These are phyloP conservation scores for Platerodrilus igneus DNA, from an alignment of 2,888 invertebrate species.

Conservation along the genomic window DNA sequence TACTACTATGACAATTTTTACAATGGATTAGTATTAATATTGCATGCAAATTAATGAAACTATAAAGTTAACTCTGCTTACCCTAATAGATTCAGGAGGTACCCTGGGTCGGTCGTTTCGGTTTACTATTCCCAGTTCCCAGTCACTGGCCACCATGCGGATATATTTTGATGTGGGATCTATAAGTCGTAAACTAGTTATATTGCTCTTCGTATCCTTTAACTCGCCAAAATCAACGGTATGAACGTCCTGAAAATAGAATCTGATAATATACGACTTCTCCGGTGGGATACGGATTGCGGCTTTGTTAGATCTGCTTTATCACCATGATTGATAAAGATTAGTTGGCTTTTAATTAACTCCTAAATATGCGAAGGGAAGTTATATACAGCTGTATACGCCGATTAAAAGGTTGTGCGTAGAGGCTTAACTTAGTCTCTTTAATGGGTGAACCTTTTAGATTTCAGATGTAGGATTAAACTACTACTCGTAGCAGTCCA, in stretches of 20 bases:
- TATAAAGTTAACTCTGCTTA: too few species aligned
- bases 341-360: too few species aligned
- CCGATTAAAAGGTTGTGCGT: too few species aligned
- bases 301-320: slow-evolving; percentile 15
- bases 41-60: too few species aligned
- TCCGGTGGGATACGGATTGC: slow-evolving; percentile 8
- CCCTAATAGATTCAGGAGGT: slow-evolving; percentile 26
- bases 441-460: too few species aligned
- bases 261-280: slow-evolving; percentile 11
- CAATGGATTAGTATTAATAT: too few species aligned
- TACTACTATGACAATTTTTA: too few species aligned
- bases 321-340: slow-evolving; percentile 20
- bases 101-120: slow-evolving; percentile 25
- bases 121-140: slow-evolving; percentile 31
- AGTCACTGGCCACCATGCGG: slow-evolving; percentile 50
- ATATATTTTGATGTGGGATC: slow-evolving; percentile 53
- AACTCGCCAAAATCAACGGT: slow-evolving; percentile 57
- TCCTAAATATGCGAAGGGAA: too few species aligned
- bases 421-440: too few species aligned
- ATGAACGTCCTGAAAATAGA: slow-evolving; percentile 54
- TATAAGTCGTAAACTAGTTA: slow-evolving; percentile 64
- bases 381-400: too few species aligned
- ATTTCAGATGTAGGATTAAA: too few species aligned
- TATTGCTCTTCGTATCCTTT: slow-evolving; percentile 59
- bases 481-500: too few species aligned